Percentiles rank a stretch among this genome's conserved stretches.
Evolutionary conservation across 2,888 invertebrate species (phyloP).

Genomic region (Cheilosia vulpina): DNA sequence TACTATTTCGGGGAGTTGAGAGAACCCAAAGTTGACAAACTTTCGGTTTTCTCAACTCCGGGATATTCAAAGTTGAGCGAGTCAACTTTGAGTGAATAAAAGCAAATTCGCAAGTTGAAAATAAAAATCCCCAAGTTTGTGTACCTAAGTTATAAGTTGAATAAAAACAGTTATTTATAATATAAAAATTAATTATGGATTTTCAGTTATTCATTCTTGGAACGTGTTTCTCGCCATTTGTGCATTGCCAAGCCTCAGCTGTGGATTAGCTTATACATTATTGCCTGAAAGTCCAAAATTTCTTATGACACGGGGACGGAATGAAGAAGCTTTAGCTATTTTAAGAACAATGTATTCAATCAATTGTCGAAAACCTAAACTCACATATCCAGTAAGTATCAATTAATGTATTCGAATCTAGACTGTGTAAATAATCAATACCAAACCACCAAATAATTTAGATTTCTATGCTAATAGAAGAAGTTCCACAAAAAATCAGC

Average conservation of each 20-base stretch:
- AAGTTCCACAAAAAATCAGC: slow-evolving; percentile 77
- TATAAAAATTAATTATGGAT: slow-evolving; percentile 38
- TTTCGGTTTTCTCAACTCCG: no score
- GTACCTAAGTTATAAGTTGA: no score
- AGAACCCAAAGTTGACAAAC: no score
- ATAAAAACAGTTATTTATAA: no score
- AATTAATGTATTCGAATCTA: not conserved
- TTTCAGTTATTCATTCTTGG: slow-evolving; percentile 78
- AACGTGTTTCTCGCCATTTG: slow-evolving; percentile 78
- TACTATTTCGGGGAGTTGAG: no score
- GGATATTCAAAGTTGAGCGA: no score
- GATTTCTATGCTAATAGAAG: slow-evolving; percentile 79
- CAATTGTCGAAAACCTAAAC: slow-evolving; percentile 87
- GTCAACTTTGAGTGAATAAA: no score
- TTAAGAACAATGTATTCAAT: slow-evolving; percentile 86
- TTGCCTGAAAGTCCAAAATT: slow-evolving; percentile 82
- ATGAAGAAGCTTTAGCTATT: slow-evolving; percentile 79
- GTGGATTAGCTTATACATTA: slow-evolving; percentile 76
- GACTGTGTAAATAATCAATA: not conserved
- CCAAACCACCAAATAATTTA: slow-evolving; percentile 44
- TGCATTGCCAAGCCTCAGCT: slow-evolving; percentile 78
- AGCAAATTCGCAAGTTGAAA: no score
- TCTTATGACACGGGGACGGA: slow-evolving; percentile 80
- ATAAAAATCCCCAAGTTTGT: no score
- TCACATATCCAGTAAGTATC: slow-evolving; percentile 87